phyloP scores from a whole-genome alignment of 2,113 vertebrate species.

The Melanerpes formicivorus region DNA sequence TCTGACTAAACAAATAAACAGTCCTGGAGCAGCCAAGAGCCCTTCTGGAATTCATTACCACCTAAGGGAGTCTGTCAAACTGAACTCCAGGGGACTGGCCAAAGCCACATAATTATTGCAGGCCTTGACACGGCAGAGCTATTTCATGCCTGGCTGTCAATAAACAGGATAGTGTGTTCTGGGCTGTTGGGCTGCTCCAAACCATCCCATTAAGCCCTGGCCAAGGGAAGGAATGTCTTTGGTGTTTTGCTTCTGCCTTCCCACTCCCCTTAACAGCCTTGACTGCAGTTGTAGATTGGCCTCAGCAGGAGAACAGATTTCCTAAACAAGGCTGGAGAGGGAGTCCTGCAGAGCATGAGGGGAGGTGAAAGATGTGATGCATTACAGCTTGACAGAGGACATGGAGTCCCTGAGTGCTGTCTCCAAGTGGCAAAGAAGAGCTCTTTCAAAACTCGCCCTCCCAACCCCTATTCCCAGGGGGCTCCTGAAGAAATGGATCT shows the following conservation, averaged over 20 bases:
- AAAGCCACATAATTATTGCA: background rate
- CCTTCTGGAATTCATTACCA: background rate
- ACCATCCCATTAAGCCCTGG: background rate
- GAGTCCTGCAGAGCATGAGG: background rate
- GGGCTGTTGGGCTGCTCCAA: background rate
- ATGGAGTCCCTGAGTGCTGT: background rate
- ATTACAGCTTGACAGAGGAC: background rate
- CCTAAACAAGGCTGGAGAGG: background rate
- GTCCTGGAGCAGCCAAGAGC: background rate
- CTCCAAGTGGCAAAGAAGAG: slow-evolving; percentile 10
- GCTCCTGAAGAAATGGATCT: slow-evolving; percentile 15
- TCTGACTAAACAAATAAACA: background rate
- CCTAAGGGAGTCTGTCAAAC: background rate
- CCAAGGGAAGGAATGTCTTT: background rate
- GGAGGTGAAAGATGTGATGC: background rate
- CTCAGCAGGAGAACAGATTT: background rate
- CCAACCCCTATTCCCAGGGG: slow-evolving; percentile 3
- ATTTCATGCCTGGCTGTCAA: background rate
- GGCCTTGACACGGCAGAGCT: slow-evolving; percentile 23
- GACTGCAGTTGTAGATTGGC: background rate
- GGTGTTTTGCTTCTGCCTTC: background rate
- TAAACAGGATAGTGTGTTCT: background rate
- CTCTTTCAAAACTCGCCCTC: background rate
- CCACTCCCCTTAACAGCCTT: background rate
- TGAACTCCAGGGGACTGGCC: background rate